Evolutionary conservation across 2,888 invertebrate genomes (phyloP), one percentile per base, ranked within the genome.

Genomic region (Trachelus tabidus): DNA sequence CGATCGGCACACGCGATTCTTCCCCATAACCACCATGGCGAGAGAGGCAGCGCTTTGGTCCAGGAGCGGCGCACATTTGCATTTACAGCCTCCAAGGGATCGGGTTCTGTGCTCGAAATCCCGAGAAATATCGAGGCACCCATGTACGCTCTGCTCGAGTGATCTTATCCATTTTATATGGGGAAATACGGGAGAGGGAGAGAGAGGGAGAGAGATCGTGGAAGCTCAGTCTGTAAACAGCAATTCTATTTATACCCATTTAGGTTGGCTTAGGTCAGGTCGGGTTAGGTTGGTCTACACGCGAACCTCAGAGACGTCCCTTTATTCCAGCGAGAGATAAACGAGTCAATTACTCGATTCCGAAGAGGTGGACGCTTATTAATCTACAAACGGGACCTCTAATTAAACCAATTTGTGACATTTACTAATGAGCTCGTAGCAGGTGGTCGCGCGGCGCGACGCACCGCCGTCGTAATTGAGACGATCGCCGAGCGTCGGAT

Each of bases 381-480:
- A 84, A 80, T 79, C 82, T 80, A 81, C 84, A 83, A 84, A 87
- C 82, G 82, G 81, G 83, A 81, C 82, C 82, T 80, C 84, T 85
- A 85, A 87, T 86, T 86, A 86, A 84, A 83, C 83, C 85, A 86
- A 87, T 87, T 86, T 86, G 86, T 82, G 84, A 86, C 84, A 84
- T 85, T 81, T 86, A 81, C 82, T 85, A 86, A 85, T 83, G 82
- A 84, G 56, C 56, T 56, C 56, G 23, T 56, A 56, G 56, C 56
- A 56, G 56, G 56, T 56, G 56, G 56, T 56, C 56, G 56, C 56
- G 56, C 56, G 56, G 23, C 23, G 23, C 56, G 56, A 56, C 56
- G 56, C 56, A 56, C 56, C 56, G 56, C 56, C 56, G 56, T 56
- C 56, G 56, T 56, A 56, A 56, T 56, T 56, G 56, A 56, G 56